Evolutionary conservation across 2,888 invertebrate genomes (phyloP).

Genomic region (Chironomus riparius): DNA sequence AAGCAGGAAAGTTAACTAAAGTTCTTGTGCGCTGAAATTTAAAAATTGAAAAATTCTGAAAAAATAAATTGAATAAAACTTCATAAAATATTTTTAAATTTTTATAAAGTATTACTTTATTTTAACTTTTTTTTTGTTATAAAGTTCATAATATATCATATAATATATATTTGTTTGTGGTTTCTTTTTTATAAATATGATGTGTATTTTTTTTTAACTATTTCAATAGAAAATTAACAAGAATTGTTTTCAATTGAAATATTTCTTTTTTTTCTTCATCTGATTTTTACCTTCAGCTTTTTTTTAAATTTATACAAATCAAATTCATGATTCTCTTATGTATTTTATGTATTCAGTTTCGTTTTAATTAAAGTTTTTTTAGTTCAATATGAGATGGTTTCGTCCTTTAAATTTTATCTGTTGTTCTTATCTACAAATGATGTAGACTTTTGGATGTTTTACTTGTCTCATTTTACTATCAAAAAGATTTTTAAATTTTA

Average conservation of each 20-base stretch:
- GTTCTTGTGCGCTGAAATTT: too few species aligned
- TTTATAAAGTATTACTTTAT: conserved; percentile 30
- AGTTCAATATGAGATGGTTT: too few species aligned
- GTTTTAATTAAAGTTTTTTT: too few species aligned
- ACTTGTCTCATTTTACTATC: neutral
- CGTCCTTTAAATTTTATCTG: too few species aligned
- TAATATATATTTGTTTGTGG: conserved; percentile 29
- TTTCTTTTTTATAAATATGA: conserved; percentile 29
- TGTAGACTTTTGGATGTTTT: neutral
- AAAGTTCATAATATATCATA: conserved; percentile 29
- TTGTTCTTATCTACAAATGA: too few species aligned
- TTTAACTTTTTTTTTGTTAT: conserved; percentile 30
- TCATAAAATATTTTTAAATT: conserved; percentile 3
- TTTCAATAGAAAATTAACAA: conserved; percentile 26
- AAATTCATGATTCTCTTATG: neutral
- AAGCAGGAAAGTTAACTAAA: too few species aligned
- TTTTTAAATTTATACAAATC: conserved; percentile 8
- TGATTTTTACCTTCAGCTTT: neutral
- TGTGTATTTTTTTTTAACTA: conserved; percentile 27
- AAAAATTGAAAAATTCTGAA: neutral
- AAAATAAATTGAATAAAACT: neutral
- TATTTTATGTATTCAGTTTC: neutral
- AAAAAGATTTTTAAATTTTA: neutral
- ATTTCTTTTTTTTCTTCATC: neutral
- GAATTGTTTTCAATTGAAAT: conserved; percentile 19